These are phyloP conservation scores for Ctenicera cuprea DNA, from an alignment of 2,888 invertebrate species.

Conservation along the genomic window DNA sequence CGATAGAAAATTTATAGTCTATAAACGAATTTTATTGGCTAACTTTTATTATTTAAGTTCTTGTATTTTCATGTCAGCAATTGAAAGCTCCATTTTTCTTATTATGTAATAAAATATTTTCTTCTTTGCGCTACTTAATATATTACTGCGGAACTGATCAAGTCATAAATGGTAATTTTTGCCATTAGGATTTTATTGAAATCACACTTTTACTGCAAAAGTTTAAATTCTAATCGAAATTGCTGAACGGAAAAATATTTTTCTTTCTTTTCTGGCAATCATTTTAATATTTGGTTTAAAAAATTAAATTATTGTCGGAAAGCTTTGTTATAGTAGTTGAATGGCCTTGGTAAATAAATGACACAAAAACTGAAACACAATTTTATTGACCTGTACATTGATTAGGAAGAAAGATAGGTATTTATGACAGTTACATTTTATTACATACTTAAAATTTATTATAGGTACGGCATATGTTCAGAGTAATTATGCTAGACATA, in stretches of 20 bases:
- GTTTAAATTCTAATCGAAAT: conserved; percentile 22
- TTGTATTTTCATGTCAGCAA: conserved; percentile 72
- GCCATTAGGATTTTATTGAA: conserved; percentile 55
- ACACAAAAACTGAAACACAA: conserved; percentile 49
- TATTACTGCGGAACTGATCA: conserved; percentile 66
- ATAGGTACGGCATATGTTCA: conserved; percentile 55
- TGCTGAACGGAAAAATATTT: neutral
- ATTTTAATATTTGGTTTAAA: no score
- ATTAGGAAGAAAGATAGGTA: conserved; percentile 61
- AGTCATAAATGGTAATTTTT: conserved; percentile 68
- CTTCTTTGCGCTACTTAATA: conserved; percentile 64
- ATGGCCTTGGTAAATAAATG: conserved; percentile 12
- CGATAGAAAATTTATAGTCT: conserved; percentile 70
- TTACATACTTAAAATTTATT: conserved; percentile 57
- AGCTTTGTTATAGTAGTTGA: conserved; percentile 3
- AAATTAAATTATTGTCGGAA: neutral
- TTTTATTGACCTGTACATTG: conserved; percentile 64
- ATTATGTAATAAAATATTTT: conserved; percentile 70
- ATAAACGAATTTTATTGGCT: conserved; percentile 72
- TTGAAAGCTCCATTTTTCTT: conserved; percentile 70
- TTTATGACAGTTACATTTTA: conserved; percentile 58
- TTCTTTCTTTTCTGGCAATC: neutral
- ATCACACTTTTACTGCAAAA: conserved; percentile 30
- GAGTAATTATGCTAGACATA: conserved; percentile 54
- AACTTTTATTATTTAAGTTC: conserved; percentile 73